These are phyloP conservation scores for Philantomba maxwellii DNA, from an alignment of 2,113 vertebrate species.

Conservation along the genomic window DNA sequence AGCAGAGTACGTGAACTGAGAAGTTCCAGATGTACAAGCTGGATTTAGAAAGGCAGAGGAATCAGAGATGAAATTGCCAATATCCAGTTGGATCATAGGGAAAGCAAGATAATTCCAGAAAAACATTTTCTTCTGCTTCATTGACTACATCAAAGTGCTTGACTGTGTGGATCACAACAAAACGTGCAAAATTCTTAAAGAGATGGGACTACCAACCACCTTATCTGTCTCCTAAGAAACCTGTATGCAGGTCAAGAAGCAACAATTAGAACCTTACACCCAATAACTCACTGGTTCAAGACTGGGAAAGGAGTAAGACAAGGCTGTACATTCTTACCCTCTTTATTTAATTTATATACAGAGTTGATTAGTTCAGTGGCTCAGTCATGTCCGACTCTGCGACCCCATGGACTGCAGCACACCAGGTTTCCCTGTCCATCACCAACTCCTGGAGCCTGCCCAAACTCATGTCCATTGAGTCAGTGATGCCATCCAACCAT, in stretches of 20 bases:
- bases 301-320: background rate
- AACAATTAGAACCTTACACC: background rate
- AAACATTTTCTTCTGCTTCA: background rate
- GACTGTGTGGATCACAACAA: background rate
- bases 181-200: background rate
- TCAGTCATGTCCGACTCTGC: rapidly evolving
- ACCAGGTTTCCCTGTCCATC: background rate
- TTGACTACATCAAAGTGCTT: background rate
- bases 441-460: background rate
- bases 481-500: background rate
- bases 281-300: background rate
- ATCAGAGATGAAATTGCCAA: background rate
- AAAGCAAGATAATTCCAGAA: background rate
- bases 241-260: background rate
- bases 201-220: background rate
- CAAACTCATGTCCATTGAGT: background rate
- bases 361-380: background rate
- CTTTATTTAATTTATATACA: background rate
- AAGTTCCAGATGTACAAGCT: background rate
- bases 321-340: background rate
- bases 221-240: background rate
- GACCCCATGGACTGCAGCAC: background rate
- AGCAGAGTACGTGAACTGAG: no score
- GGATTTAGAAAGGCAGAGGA: background rate
- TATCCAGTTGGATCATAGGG: background rate